These are phyloP conservation scores for Tretioscincus oriximinensis DNA, from an alignment of 2,113 vertebrate genomes.

Conservation along the genomic window DNA sequence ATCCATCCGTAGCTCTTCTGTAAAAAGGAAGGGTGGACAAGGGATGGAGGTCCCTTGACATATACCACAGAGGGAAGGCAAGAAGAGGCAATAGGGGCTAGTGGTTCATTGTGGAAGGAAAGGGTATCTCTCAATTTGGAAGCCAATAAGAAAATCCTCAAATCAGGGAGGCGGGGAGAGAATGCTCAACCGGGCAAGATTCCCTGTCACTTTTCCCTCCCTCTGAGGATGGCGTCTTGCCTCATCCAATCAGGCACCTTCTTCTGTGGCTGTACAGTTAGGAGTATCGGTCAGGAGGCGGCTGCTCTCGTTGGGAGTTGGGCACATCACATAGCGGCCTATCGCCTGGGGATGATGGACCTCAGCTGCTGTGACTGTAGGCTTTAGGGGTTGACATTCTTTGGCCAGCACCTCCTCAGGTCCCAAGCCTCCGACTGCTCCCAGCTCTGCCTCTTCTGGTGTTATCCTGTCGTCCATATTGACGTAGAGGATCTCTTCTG, in stretches of 20 bases:
- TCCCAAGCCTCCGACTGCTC: slow-evolving; percentile 69
- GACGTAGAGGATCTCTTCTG: slow-evolving; percentile 89
- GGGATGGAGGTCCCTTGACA: background rate
- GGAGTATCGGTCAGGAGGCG: slow-evolving; percentile 49
- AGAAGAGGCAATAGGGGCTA: background rate
- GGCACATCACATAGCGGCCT: slow-evolving; percentile 86
- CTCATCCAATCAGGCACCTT: slow-evolving; percentile 50
- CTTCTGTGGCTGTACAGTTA: slow-evolving; percentile 60
- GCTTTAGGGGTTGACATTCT: slow-evolving; percentile 58
- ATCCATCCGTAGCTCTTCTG: background rate
- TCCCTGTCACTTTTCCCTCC: too few relatives aligned
- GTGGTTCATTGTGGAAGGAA: background rate
- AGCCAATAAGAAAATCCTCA: background rate
- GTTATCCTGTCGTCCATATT: slow-evolving; percentile 85
- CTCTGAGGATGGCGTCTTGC: slow-evolving; percentile 30
- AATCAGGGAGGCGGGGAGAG: background rate
- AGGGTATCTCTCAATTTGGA: background rate
- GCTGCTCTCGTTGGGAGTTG: slow-evolving; percentile 73
- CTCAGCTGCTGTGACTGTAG: slow-evolving; percentile 73
- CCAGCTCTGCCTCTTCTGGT: slow-evolving; percentile 65
- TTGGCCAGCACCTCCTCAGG: slow-evolving; percentile 50
- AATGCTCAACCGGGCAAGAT: too few relatives aligned
- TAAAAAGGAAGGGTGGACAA: background rate
- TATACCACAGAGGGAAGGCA: background rate
- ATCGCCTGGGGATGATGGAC: slow-evolving; percentile 77